Base-by-base conservation (phyloP, 2,888 invertebrate genomes). In the Dasysyrphus tricinctus region DNA sequence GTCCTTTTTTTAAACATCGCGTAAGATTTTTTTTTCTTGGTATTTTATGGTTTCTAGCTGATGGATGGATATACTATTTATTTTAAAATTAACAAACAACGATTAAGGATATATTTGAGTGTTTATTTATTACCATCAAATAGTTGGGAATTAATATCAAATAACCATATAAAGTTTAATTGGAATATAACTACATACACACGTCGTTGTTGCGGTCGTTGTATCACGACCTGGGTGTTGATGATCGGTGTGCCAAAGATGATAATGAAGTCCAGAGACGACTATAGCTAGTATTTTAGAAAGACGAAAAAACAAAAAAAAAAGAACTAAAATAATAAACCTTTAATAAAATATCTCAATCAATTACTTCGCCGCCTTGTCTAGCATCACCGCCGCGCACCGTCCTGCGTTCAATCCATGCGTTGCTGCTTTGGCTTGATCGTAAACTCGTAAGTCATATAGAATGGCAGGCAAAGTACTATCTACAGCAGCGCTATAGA, bases 291-390 rank as follows among this genome's bases (percentile, higher is more conserved):
- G n/a, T 24, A 42, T 37, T 1, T 39, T 14, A 37, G 5, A 37
- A 9, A n/a, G n/a, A n/a, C n/a, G n/a, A n/a, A n/a, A n/a, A n/a
- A n/a, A n/a, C n/a, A n/a, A n/a, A 61, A 19, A 73, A 12, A 47
- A 56, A 72, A 37, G 37, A 37, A 29, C 19, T 34, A 76, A 77
- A 57, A 67, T 12, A 9, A 37, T 16, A 37, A 47, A 51, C 49
- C 42, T 42, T 57, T 59, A 59, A 59, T 47, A 69, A 88, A 88
- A 88, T 89, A 88, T 87, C 88, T 88, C 88, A 88, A 88, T 89
- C 88, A 89, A 89, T 89, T 88, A 89, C 80, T 80, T 83, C 80
- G 77, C 83, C 74, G 78, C 65, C 74, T 75, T 82, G 86, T 86
- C 86, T 86, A 72, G 82, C 42, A 70, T 72, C 77, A 63, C 29